These are phyloP conservation scores for Sorex fumeus DNA, from an alignment of 2,113 vertebrate species.

Conservation along the genomic window DNA sequence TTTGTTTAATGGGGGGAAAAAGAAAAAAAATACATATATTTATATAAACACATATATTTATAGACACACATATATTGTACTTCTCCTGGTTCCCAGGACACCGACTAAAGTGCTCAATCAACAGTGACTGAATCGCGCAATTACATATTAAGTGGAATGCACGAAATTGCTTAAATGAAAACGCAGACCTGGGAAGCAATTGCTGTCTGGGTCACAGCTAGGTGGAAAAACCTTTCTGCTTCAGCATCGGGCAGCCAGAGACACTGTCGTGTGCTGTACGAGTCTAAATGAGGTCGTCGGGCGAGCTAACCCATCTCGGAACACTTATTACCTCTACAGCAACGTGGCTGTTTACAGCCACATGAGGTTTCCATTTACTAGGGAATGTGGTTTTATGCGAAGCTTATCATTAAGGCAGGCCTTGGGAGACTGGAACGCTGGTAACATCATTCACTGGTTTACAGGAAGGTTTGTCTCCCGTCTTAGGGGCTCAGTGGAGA, in stretches of 20 bases:
- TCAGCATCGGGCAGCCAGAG: background rate
- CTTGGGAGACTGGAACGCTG: constrained; percentile 36
- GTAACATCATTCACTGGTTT: background rate
- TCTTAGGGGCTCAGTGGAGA: background rate
- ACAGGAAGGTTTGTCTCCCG: background rate
- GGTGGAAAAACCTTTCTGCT: background rate
- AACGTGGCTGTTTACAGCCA: background rate
- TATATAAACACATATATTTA: no score
- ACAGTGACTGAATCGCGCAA: background rate
- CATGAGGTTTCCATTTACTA: constrained; percentile 26
- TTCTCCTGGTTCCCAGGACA: background rate
- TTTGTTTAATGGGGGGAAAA: background rate
- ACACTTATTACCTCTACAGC: background rate
- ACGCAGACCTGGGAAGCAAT: background rate
- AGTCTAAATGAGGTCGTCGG: background rate
- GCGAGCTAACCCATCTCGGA: background rate
- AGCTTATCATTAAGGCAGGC: constrained; percentile 6
- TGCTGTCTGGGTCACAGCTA: background rate
- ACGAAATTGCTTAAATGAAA: constrained; percentile 48
- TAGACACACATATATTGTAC: background rate
- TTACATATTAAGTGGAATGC: constrained; percentile 10
- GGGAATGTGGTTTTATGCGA: background rate
- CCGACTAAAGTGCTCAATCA: constrained; percentile 9
- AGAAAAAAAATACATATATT: background rate
- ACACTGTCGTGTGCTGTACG: background rate